Evolutionary conservation across 2,888 invertebrate genomes (phyloP), one percentile per base, ranked within the genome.

Genomic region (Erynnis tages): DNA sequence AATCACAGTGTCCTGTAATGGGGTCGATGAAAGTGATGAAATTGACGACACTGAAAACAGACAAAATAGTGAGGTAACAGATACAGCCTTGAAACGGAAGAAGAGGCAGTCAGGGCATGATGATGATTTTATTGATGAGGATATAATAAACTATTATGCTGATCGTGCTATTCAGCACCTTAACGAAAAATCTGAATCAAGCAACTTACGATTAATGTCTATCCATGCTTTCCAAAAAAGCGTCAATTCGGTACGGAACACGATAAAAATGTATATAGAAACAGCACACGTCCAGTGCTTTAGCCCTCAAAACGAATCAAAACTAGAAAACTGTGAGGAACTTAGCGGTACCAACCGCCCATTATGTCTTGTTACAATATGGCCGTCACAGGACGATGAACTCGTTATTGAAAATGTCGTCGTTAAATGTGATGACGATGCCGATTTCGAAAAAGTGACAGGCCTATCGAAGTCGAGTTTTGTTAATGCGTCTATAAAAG

Each of bases 221-320:
- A 68, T 85, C 38, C 77, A 85, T 57, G 67, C 72, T 6, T 58
- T 68, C 41, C 68, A 76, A 57, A 71, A 50, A 14, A 73, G 65
- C 55, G 53, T 64, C 1, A 78, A 75, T 34, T 82, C 82, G 79
- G 68, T 70, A 14, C 66, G 69, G 1, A 60, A 61, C 10, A 67
- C 75, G 55, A 63, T 82, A 3, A 71, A 75, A 56, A 76, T 86
- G 79, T 85, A 73, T 54, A 67, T 86, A 21, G 85, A 85, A 71
- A 64, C 73, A 11, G 82, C 78, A 1, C 69, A 70, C 48, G 83
- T 86, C 8, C 83, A 59, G 54, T 85, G 85, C 54, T 57, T 84
- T 56, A 67, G 73, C 7, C 66, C 68, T 27, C 62, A 72, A 37
- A 66, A 63, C 35, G 66, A 69, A 30, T 44, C 52, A 5, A 65